Evolutionary conservation across 2,888 invertebrate species (phyloP), one percentile per base, ranked within the genome.

Genomic region (Agrochola litura): DNA sequence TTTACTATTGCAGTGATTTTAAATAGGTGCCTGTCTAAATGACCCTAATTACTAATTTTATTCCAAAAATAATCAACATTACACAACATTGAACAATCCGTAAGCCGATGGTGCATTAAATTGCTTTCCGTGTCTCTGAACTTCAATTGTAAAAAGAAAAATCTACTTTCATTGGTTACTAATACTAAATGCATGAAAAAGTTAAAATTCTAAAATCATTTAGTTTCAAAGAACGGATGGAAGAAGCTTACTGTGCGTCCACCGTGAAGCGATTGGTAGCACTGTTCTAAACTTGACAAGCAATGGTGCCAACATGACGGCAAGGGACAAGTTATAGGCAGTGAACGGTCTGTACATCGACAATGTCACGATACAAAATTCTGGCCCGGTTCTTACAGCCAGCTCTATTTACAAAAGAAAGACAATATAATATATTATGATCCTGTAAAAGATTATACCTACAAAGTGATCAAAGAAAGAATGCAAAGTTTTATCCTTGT

Each of bases 31-130:
- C 30, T 9, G 5, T 58, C 30, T 2, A 5, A 52, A 25, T n/a
- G 16, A 25, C 41, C 0, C 12, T n/a, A 22, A 56, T 69, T 56
- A 5, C 41, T 19, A 14, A 6, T 16, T 64, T 25, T 8, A 46
- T 19, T 12, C 9, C 22, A 41, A 46, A 12, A 41, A 41, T 6
- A 25, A 22, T 0, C 19, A 54, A 46, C 37, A 63, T 46, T 54
- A 41, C 25, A 19, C 30, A 68, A 56, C 10, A 56, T 69, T 64
- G 16, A 67, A n/a, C 25, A 61, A 77, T 46, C 64, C 19, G 49
- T 25, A n/a, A n/a, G 4, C 69, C 63, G 49, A n/a, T 30, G 56
- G 30, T 68, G 77, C 77, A 56, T 79, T 56, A 69, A 77, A 79
- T 77, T 77, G 14, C 54, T 49, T 78, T 43, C 14, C n/a, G 1